Conservation (phyloP, 92 coral and sea anemone species). For the Heliopora coerulea region DNA sequence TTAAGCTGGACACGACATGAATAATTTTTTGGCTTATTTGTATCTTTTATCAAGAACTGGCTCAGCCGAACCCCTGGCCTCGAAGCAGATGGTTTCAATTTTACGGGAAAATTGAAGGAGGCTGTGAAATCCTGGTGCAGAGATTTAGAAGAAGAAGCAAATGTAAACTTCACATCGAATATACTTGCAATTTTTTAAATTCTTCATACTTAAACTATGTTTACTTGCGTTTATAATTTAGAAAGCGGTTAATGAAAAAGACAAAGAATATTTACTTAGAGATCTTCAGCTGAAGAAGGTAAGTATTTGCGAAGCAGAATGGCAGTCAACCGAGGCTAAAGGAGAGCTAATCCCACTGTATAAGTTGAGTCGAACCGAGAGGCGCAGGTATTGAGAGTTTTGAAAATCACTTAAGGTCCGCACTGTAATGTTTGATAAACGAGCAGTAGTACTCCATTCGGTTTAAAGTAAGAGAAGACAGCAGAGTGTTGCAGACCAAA, state of each 20-base stretch:
- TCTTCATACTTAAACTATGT: constrained; percentile 69
- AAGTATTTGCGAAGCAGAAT: not conserved
- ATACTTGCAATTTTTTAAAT: constrained; percentile 52
- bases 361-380: too few species aligned
- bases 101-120: constrained; percentile 79
- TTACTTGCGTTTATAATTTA: not conserved
- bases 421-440: too few species aligned
- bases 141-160: constrained; percentile 65
- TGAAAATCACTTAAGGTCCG: too few species aligned
- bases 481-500: too few species aligned
- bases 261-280: not conserved
- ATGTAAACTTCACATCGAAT: constrained; percentile 45
- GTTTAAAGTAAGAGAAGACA: too few species aligned
- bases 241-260: constrained; percentile 6
- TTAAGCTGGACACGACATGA: too few species aligned
- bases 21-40: too few species aligned
- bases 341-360: too few species aligned
- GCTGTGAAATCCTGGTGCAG: constrained; percentile 65
- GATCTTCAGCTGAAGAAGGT: constrained; percentile 26
- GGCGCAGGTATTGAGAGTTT: too few species aligned
- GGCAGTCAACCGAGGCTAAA: too few species aligned
- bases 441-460: too few species aligned
- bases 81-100: constrained; percentile 86
- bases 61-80: constrained; percentile 94
- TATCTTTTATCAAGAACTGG: constrained; percentile 63